Conservation (phyloP, 2,888 invertebrate genomes). For the Fragum sueziense region DNA sequence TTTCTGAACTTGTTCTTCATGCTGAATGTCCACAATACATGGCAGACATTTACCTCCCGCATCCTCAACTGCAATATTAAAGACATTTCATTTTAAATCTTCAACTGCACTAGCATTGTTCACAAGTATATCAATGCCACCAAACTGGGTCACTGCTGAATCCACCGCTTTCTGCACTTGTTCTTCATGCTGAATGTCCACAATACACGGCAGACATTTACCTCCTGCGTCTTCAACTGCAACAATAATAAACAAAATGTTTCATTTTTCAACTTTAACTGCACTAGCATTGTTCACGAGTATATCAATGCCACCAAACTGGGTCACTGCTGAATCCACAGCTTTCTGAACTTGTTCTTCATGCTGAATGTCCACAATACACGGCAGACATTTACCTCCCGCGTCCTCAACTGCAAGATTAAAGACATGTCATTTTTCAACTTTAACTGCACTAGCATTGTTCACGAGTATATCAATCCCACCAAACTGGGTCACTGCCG, state of each 20-base stretch:
- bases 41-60: no score
- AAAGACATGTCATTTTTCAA: no score
- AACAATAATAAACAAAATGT: no score
- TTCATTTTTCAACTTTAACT: no score
- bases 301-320: constrained; percentile 98
- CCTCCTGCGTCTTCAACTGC: constrained; percentile 93
- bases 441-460: no score
- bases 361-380: constrained; percentile 93
- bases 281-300: constrained; percentile 97
- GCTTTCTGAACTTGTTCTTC: constrained; percentile 86
- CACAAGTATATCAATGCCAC: constrained; percentile 95
- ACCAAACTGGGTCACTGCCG: no score
- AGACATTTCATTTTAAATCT: no score
- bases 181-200: constrained; percentile 93
- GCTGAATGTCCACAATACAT: no score
- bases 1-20: no score
- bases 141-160: constrained; percentile 91
- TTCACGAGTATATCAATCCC: no score
- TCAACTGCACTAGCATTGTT: constrained; percentile 99
- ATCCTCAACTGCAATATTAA: no score
- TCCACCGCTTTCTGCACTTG: constrained; percentile 84
- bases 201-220: constrained; percentile 92
- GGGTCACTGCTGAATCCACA: constrained; percentile 86
- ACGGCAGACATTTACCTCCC: constrained; percentile 93
- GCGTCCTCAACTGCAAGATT: constrained; percentile 91